Conservation (phyloP, 1,140 invertebrate genomes). For the Uloborus diversus region DNA sequence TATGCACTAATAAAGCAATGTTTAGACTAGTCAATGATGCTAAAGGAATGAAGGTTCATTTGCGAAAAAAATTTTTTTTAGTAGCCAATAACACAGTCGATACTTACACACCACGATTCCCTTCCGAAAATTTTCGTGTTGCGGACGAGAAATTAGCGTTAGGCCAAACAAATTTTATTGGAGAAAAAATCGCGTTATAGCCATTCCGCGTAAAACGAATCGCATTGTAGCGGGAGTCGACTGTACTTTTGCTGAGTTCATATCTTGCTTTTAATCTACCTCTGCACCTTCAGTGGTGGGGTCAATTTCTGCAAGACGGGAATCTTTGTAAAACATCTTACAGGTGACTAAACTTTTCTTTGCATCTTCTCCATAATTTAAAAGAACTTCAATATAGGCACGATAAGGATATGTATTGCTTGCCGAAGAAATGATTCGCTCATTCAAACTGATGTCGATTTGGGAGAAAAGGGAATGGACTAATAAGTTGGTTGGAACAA, state of each 20-base stretch:
- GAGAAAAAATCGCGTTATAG: too few relatives aligned
- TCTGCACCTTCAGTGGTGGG: background rate
- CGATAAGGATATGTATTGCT: background rate
- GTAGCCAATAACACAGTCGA: too few relatives aligned
- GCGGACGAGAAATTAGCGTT: too few relatives aligned
- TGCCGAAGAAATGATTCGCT: background rate
- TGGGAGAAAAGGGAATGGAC: slow-evolving; percentile 2
- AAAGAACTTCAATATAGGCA: background rate
- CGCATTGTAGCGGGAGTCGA: too few relatives aligned
- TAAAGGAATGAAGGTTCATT: too few relatives aligned
- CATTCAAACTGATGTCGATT: background rate
- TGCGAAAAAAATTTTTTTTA: too few relatives aligned
- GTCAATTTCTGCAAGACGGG: background rate
- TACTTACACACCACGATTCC: too few relatives aligned
- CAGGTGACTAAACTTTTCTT: background rate
- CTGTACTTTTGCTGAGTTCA: background rate
- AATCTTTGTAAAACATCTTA: background rate
- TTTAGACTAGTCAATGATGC: too few relatives aligned
- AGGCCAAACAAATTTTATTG: too few relatives aligned
- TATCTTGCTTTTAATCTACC: background rate
- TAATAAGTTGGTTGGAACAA: background rate
- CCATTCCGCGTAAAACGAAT: too few relatives aligned
- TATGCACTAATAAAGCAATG: too few relatives aligned
- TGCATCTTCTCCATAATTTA: slow-evolving; percentile 7
- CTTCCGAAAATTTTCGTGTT: too few relatives aligned